Percentiles rank a stretch among this genome's conserved stretches.
Conservation (phyloP, 2,113 vertebrate genomes). For the Colinus virginianus region DNA sequence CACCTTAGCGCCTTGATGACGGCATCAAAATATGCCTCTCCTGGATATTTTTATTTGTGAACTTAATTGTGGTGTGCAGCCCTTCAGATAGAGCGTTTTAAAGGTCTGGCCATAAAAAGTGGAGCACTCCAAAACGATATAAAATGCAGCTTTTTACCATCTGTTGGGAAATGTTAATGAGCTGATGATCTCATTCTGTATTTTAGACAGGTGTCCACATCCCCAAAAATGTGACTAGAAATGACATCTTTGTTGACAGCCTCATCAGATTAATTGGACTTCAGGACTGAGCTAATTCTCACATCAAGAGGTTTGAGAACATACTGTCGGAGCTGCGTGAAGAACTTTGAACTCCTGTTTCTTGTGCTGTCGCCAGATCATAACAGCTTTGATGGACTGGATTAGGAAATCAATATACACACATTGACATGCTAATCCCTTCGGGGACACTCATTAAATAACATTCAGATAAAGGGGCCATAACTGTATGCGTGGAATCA, state of each 20-base stretch:
- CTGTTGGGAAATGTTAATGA: constrained; percentile 77
- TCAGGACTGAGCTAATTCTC: constrained; percentile 60
- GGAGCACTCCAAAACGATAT: constrained; percentile 36
- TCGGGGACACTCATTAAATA: constrained; percentile 61
- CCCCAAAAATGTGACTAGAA: constrained; percentile 56
- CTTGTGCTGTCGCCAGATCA: constrained; percentile 19
- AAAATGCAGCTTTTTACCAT: constrained; percentile 71
- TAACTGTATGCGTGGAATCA: not conserved
- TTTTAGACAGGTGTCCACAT: constrained; percentile 75
- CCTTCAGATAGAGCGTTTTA: not conserved
- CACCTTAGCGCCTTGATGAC: not conserved
- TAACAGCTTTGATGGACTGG: not conserved
- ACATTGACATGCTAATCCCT: constrained; percentile 55
- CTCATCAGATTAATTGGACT: constrained; percentile 66
- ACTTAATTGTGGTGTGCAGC: not conserved
- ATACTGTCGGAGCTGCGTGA: constrained; percentile 37
- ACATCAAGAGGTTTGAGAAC: constrained; percentile 63
- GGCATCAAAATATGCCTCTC: not conserved
- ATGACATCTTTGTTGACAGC: constrained; percentile 73
- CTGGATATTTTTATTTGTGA: not conserved
- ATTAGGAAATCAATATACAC: constrained; percentile 67
- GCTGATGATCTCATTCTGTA: constrained; percentile 70
- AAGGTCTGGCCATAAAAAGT: constrained; percentile 5
- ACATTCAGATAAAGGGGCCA: not conserved
- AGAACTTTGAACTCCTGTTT: constrained; percentile 66